Percentiles rank a stretch among this genome's conserved stretches.
Evolutionary conservation across 1,140 invertebrate species (phyloP).

Genomic region (Belonocnema kinseyi): DNA sequence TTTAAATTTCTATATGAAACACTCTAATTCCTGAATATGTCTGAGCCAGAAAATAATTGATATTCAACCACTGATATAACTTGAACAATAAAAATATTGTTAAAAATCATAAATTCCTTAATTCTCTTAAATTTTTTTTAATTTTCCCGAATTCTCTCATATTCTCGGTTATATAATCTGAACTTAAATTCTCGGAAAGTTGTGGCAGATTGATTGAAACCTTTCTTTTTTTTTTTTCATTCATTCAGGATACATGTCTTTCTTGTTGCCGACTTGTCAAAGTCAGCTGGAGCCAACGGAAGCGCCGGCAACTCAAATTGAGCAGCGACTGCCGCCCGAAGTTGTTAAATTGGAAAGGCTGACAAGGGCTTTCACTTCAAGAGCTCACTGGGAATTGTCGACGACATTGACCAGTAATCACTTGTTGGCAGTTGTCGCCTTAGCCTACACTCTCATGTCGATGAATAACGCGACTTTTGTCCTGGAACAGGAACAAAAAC

Average conservation of each 20-base stretch:
- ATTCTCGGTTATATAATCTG: too few species aligned
- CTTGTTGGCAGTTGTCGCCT: conserved; percentile 93
- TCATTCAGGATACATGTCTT: conserved; percentile 90
- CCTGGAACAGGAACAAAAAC: conserved; percentile 87
- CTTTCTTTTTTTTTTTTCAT: too few species aligned
- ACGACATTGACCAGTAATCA: conserved; percentile 97
- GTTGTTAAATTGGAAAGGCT: conserved; percentile 84
- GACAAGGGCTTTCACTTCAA: conserved; percentile 88
- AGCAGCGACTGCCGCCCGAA: conserved; percentile 83
- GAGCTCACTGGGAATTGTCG: conserved; percentile 96
- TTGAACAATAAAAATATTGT: too few species aligned
- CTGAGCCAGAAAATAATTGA: too few species aligned
- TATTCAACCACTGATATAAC: too few species aligned
- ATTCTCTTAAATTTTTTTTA: too few species aligned
- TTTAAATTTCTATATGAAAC: too few species aligned
- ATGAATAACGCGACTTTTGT: conserved; percentile 97
- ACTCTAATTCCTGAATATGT: too few species aligned
- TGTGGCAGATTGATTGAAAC: too few species aligned
- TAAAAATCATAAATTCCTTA: too few species aligned
- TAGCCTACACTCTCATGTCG: conserved; percentile 98
- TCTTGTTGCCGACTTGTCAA: conserved; percentile 93
- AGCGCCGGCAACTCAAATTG: conserved; percentile 73
- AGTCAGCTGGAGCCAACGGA: conserved; percentile 75
- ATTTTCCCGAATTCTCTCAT: too few species aligned
- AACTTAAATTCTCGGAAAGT: too few species aligned